Evolutionary conservation across 2,888 invertebrate species (phyloP), one percentile per base, ranked within the genome.

Genomic region (Dasypolia templi): DNA sequence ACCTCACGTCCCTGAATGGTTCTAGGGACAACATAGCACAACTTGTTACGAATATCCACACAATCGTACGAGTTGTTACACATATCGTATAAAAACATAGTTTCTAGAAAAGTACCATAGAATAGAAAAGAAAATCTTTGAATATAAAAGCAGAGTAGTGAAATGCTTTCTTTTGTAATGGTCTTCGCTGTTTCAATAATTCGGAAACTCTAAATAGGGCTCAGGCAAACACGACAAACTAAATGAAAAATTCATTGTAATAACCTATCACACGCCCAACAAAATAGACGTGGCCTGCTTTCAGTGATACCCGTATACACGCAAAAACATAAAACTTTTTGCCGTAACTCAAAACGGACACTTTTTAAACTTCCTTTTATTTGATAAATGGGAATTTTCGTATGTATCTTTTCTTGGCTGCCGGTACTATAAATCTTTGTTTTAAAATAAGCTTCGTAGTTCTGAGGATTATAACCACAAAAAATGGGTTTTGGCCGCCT

Each of bases 331-430:
- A 49, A 77, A 69, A 86, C 53, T 72, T 83, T 69, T 72, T 69
- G 55, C 66, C 55, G 59, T 53, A 73, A 73, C 69, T 72, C 53
- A 72, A 77, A 81, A 65, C 72, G 75, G 44, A 72, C 74, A 72
- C 76, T 81, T 79, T 75, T 32, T 29, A 73, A 87, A 85, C 80
- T 87, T 84, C 64, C 58, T 75, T 80, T 79, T 72, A 77, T 76
- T 64, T 77, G 74, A 75, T 77, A 77, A 85, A 82, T 80, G 70
- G 46, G 63, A 70, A 74, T 71, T 79, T 80, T 77, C 69, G 77
- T 85, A 82, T 86, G 84, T 85, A 79, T 82, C 85, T 86, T 85
- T 73, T 77, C 72, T 75, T 79, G 71, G 69, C 53, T 71, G 74
- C 29, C 49, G 44, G 67, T 67, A 51, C 32, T 68, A 69, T 71